Percentiles rank a stretch among this genome's conserved stretches.
Evolutionary conservation across 2,113 vertebrate genomes (phyloP).

Genomic region (Gallinago media): DNA sequence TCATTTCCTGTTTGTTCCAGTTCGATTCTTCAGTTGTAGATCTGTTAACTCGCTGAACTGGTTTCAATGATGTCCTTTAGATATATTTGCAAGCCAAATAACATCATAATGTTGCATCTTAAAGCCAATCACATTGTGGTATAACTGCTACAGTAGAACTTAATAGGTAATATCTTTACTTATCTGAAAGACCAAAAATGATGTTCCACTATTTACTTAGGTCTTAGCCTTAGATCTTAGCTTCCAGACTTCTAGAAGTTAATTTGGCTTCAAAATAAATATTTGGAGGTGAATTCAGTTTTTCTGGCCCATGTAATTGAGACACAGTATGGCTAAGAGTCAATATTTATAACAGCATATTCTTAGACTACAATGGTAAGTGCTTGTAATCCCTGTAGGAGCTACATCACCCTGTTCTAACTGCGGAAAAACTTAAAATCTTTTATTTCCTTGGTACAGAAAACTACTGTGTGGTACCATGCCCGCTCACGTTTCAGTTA

Average conservation of each 20-base stretch:
- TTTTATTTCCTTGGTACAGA: background rate
- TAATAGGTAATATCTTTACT: background rate
- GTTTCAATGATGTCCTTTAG: background rate
- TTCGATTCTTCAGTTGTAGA: background rate
- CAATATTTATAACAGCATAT: background rate
- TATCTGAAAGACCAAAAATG: background rate
- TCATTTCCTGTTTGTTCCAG: slow-evolving; percentile 24
- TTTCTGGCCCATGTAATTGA: background rate
- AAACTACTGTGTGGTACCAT: background rate
- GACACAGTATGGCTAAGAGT: background rate
- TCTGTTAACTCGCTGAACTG: background rate
- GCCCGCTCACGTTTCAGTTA: background rate
- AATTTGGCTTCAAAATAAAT: background rate
- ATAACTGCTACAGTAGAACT: background rate
- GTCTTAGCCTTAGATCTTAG: background rate
- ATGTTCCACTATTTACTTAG: background rate
- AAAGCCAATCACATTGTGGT: background rate
- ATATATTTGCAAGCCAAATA: background rate
- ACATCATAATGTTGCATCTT: background rate
- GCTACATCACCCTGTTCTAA: background rate
- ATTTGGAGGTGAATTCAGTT: background rate
- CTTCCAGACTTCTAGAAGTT: background rate
- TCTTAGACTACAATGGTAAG: background rate
- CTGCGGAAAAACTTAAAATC: background rate
- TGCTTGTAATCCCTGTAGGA: background rate